phyloP scores from a whole-genome alignment of 2,888 invertebrate species.

The Monopis laevigella region DNA sequence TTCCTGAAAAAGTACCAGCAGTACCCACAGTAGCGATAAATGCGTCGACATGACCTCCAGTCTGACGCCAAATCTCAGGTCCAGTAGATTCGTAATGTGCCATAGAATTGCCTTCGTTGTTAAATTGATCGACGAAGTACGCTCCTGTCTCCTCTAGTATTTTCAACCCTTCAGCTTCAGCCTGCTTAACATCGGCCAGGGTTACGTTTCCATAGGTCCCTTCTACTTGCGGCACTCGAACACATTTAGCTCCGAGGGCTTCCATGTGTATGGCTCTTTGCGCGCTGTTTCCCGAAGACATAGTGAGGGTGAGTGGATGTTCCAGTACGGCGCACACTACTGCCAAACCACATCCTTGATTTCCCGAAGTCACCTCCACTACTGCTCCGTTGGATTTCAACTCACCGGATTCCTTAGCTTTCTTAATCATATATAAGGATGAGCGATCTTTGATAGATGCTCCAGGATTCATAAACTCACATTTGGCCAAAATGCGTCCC shows the following conservation, averaged over 20 bases:
- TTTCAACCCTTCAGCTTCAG: conserved; percentile 39
- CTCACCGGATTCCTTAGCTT: conserved; percentile 35
- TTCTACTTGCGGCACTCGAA: conserved; percentile 52
- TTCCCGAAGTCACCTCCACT: conserved; percentile 53
- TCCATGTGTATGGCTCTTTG: conserved; percentile 58
- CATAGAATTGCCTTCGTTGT: conserved; percentile 37
- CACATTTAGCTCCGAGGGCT: conserved; percentile 50
- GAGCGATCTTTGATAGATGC: conserved; percentile 56
- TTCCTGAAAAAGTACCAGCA: conserved; percentile 49
- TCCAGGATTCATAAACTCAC: conserved; percentile 59
- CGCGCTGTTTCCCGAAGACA: conserved; percentile 54
- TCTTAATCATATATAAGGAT: conserved; percentile 44
- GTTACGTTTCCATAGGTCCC: conserved; percentile 56
- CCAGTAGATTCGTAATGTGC: conserved; percentile 53
- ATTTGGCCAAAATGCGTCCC: conserved; percentile 52
- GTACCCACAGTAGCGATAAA: conserved; percentile 54
- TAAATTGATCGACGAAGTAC: conserved; percentile 51
- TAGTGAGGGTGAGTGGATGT: conserved; percentile 49
- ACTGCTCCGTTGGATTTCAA: conserved; percentile 43
- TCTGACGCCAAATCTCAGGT: conserved; percentile 57
- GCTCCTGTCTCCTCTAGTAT: conserved; percentile 40
- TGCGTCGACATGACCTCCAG: conserved; percentile 48
- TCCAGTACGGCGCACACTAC: conserved; percentile 51
- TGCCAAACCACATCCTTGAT: conserved; percentile 55
- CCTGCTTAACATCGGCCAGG: conserved; percentile 42